Evolutionary conservation across 2,888 invertebrate genomes (phyloP).

Genomic region (Aporophyla lueneburgensis): DNA sequence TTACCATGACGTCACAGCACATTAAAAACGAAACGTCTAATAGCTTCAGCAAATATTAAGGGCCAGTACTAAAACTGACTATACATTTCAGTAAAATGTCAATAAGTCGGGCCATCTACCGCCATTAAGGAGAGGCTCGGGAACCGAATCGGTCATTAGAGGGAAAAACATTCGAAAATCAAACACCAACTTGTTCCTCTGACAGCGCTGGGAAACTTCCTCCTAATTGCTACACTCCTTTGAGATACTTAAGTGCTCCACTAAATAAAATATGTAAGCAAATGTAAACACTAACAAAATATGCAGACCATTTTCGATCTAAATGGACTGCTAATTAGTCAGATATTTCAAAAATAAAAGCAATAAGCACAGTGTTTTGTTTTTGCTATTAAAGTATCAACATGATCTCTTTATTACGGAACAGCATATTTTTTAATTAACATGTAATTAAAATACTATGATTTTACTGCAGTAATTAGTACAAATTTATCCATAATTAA

Average conservation of each 20-base stretch:
- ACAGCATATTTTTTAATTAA: constrained; percentile 12
- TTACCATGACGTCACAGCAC: constrained; percentile 57
- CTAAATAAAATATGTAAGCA: constrained; percentile 70
- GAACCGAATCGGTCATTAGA: constrained; percentile 83
- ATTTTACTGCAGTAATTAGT: constrained; percentile 16
- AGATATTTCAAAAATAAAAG: constrained; percentile 11
- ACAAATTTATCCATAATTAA: constrained; percentile 14
- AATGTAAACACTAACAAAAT: constrained; percentile 50
- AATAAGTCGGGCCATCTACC: constrained; percentile 79
- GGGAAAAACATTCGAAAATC: constrained; percentile 86
- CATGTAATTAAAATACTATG: constrained; percentile 2
- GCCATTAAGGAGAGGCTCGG: constrained; percentile 77
- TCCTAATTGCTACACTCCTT: constrained; percentile 69
- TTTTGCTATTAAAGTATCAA: background rate
- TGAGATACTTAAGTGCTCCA: constrained; percentile 73
- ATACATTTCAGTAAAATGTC: constrained; percentile 72
- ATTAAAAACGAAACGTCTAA: constrained; percentile 69
- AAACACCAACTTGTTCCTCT: constrained; percentile 82
- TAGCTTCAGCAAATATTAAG: constrained; percentile 80
- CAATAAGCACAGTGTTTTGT: constrained; percentile 7
- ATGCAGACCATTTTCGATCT: constrained; percentile 31
- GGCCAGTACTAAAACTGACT: constrained; percentile 70
- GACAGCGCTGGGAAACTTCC: constrained; percentile 80
- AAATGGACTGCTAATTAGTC: constrained; percentile 36
- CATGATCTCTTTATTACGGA: constrained; percentile 19